phyloP scores from a whole-genome alignment of 1,140 invertebrate genomes.

The Drosophila malerkotliana region DNA sequence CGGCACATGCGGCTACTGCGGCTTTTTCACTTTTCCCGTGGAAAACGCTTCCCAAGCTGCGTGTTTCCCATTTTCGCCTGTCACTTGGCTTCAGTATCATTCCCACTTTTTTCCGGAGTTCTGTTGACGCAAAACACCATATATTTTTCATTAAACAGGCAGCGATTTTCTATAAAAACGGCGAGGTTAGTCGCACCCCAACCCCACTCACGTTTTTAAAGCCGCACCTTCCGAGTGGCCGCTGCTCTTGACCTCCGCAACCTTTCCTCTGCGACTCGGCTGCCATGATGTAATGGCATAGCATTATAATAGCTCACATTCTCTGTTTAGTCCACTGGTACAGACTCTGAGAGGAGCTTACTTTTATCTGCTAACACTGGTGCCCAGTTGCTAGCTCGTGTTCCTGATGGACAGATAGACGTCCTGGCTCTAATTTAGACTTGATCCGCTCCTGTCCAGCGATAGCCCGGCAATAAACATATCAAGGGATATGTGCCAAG shows the following conservation, averaged over 20 bases:
- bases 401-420: conserved; percentile 33
- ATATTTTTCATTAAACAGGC: conserved; percentile 58
- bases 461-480: conserved; percentile 61
- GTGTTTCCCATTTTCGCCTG: conserved; percentile 69
- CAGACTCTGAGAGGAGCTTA: no score
- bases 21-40: conserved; percentile 81
- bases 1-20: conserved; percentile 75
- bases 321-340: no score
- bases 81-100: conserved; percentile 35
- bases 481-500: conserved; percentile 44
- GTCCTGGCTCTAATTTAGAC: conserved; percentile 2
- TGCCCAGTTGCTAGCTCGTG: conserved; percentile 8
- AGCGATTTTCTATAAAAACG: conserved; percentile 34
- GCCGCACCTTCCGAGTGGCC: conserved; percentile 45
- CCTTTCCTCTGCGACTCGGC: conserved; percentile 19
- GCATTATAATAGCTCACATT: no score
- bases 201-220: conserved; percentile 34
- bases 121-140: not conserved
- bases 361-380: conserved; percentile 13
- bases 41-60: conserved; percentile 57
- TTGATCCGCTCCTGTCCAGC: conserved; percentile 6
- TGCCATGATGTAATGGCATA: conserved; percentile 30
- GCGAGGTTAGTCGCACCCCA: conserved; percentile 39
- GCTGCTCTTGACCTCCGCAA: conserved; percentile 47
- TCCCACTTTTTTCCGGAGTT: conserved; percentile 9